phyloP scores from a whole-genome alignment of 2,888 invertebrate species.

The Spatulosminthurus flaviceps region DNA sequence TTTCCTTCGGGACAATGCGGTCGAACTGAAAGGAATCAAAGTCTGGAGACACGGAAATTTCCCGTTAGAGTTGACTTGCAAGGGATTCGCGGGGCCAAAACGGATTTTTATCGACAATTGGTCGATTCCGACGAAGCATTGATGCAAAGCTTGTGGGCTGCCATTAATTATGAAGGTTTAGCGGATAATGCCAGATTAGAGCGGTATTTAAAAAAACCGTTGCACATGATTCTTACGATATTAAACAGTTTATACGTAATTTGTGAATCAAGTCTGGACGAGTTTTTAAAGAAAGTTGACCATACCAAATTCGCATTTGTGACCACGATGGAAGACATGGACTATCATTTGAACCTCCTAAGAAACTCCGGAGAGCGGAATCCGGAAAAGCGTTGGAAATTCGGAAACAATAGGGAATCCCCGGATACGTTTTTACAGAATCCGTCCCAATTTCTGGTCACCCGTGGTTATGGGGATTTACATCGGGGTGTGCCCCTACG shows the following conservation, averaged over 20 bases:
- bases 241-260: background rate
- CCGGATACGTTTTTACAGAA: background rate
- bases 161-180: too few species aligned
- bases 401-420: background rate
- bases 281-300: background rate
- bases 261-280: background rate
- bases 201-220: too few species aligned
- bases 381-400: background rate
- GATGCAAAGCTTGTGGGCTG: too few species aligned
- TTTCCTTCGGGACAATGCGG: too few species aligned
- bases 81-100: too few species aligned
- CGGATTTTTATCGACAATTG: too few species aligned
- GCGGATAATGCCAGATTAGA: too few species aligned
- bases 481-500: background rate
- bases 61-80: too few species aligned
- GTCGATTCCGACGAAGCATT: too few species aligned
- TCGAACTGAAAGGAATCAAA: background rate
- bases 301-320: background rate
- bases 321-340: background rate
- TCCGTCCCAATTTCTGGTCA: background rate
- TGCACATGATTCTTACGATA: background rate
- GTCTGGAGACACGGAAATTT: too few species aligned
- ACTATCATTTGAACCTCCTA: background rate
- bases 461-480: background rate
- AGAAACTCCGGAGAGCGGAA: background rate